Evolutionary conservation across 2,797 vertebrate genomes (phyloP), one percentile per base, ranked within the genome.

Genomic region (Erpetoichthys calabaricus): DNA sequence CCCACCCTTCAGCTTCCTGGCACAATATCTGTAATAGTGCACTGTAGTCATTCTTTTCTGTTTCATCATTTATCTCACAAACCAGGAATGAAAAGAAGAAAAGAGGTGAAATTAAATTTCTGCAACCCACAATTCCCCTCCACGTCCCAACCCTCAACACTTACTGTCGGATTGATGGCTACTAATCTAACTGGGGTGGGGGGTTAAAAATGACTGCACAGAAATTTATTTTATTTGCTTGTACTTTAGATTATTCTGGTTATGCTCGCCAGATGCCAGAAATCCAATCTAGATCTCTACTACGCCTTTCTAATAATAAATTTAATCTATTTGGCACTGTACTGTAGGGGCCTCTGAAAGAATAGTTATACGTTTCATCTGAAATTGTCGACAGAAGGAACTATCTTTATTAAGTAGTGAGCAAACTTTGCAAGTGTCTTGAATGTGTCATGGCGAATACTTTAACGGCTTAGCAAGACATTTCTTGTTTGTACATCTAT

Each of bases 241-340:
- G 56, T 57, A 61, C 52, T 50, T 58, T 25, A 56, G 47, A 57
- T 57, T 58, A 63, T 64, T 68, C 66, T 59, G 58, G 58, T 47
- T 59, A 57, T 58, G 54, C 49, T n/a, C 51, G 53, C 44, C 42
- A 62, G 61, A 59, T 60, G 63, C 61, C 60, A 57, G 57, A 53
- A 64, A 63, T 60, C 55, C 57, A 61, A 57, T 58, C 61, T 59
- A 63, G 64, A 60, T 54, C 58, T 67, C 51, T 42, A 59, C 57
- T 59, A 44, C 43, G 10, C 58, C 51, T 50, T 56, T 50, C 8
- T 42, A 55, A 5, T 49, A 56, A 59, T 63, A 63, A 60, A 63
- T 60, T 55, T 49, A 63, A 57, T 57, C 55, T 49, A 50, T 54
- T 60, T 53, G 55, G 54, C 55, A 57, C 44, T 25, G 46, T 47